These are phyloP conservation scores for Rhingia rostrata DNA, from an alignment of 2,888 invertebrate species.

Conservation along the genomic window DNA sequence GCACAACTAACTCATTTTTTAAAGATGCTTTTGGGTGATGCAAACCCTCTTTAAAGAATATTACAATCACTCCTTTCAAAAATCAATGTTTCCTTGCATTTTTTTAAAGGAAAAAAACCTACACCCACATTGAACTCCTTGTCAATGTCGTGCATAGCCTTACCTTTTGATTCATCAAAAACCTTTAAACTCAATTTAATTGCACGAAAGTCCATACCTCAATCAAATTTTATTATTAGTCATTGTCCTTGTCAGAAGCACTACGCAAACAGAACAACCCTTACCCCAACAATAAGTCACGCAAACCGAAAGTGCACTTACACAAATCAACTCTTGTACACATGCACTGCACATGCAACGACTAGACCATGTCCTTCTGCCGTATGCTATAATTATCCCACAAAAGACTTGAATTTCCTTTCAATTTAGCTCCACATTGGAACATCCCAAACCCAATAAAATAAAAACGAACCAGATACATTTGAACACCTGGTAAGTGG, in stretches of 20 bases:
- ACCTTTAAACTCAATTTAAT: slow-evolving; percentile 8
- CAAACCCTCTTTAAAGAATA: neutral
- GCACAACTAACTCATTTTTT: too few relatives aligned
- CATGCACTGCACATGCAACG: slow-evolving; percentile 15
- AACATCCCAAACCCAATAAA: slow-evolving; percentile 15
- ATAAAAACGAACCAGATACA: neutral
- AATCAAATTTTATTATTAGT: slow-evolving; percentile 50
- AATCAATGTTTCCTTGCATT: too few relatives aligned
- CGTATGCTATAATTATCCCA: slow-evolving; percentile 10
- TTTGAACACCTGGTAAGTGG: neutral
- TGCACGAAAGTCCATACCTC: slow-evolving; percentile 17
- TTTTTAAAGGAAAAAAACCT: too few relatives aligned
- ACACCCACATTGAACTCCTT: neutral
- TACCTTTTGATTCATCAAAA: slow-evolving; percentile 6
- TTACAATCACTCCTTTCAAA: neutral
- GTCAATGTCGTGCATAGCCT: neutral
- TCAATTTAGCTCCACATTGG: slow-evolving; percentile 15
- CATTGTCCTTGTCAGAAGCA: slow-evolving; percentile 53
- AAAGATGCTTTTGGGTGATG: neutral
- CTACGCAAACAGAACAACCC: slow-evolving; percentile 2
- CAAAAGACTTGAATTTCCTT: neutral
- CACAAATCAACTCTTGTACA: slow-evolving; percentile 8
- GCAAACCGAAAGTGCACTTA: slow-evolving; percentile 39
- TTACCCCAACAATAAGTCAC: slow-evolving; percentile 34
- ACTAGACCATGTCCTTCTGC: slow-evolving; percentile 14